Evolutionary conservation across 2,888 invertebrate genomes (phyloP), one percentile per base, ranked within the genome.

Genomic region (Nomada goodeniana): DNA sequence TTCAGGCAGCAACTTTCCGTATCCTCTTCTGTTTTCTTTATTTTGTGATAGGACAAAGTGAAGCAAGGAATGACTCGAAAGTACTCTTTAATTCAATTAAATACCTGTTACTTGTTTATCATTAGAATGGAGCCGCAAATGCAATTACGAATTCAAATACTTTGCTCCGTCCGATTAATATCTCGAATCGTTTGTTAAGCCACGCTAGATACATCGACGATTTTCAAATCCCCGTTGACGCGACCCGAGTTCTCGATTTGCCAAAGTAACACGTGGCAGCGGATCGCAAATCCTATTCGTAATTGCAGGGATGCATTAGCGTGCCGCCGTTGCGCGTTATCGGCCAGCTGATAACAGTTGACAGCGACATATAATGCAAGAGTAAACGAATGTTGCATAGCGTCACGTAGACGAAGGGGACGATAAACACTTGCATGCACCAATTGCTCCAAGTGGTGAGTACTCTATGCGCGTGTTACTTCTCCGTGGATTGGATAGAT

Each of bases 391-490:
- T 80, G 87, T 90, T 89, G 91, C 92, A 93, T 93, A 93, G 91
- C 91, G 77, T 93, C 93, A 92, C 92, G 93, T 93, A 92, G 76
- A 83, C 89, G 90, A 92, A 83, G 90, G 92, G 92, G 92, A 92
- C 92, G 86, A 91, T 93, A 93, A 93, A 93, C 92, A 93, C 92
- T 93, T 92, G 91, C 91, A 88, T 88, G 86, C 26, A 91, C 89
- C 93, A 92, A 93, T 93, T 93, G 92, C 90, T 90, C 90, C 91
- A 92, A 92, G 92, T 93, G 92, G 91, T 89, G 88, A 91, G 91
- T 91, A 89, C 88, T 87, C 91, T 89, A 88, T 89, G 88, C 75
- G 83, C 68, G 85, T 86, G 90, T 87, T 84, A 77, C 85, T 87
- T 82, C 86, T 89, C 86, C 87, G 80, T 78, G 73, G 65, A 73